Conservation (phyloP, 2,113 vertebrate species). For the Cyanoliseus patagonus region DNA sequence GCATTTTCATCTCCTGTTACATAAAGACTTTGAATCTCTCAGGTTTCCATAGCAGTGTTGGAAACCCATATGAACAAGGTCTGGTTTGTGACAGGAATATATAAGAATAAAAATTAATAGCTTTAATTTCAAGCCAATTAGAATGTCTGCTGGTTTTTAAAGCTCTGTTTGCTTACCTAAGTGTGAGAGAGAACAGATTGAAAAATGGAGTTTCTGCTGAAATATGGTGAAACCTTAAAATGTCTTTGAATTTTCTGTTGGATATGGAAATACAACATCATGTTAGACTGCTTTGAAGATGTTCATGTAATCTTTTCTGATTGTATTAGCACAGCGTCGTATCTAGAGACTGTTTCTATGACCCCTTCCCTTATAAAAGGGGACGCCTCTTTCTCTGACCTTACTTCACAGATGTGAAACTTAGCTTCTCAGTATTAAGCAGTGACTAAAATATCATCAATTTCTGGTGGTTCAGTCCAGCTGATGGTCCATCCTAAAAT, state of each 20-base stretch:
- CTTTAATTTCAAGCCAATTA: constrained; percentile 51
- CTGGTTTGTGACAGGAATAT: constrained; percentile 22
- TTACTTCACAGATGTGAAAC: background rate
- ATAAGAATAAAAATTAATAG: constrained; percentile 40
- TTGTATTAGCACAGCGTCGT: background rate
- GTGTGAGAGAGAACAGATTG: background rate
- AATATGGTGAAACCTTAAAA: background rate
- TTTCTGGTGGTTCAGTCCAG: background rate
- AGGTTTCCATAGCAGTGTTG: constrained; percentile 47
- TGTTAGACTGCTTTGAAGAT: background rate
- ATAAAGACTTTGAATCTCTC: constrained; percentile 9
- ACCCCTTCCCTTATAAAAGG: background rate
- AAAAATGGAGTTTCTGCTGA: constrained; percentile 6
- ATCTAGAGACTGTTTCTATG: background rate
- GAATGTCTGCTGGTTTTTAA: background rate
- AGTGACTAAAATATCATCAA: background rate
- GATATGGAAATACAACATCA: background rate
- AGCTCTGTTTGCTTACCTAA: background rate
- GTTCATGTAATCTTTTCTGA: background rate
- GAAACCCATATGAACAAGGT: background rate
- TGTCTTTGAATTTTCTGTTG: background rate
- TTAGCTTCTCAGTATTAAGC: background rate
- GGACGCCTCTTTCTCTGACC: background rate
- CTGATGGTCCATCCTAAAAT: background rate
- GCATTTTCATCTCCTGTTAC: background rate